Evolutionary conservation across 1,140 invertebrate species (phyloP), one percentile per base, ranked within the genome.

Genomic region (Ips typographus): DNA sequence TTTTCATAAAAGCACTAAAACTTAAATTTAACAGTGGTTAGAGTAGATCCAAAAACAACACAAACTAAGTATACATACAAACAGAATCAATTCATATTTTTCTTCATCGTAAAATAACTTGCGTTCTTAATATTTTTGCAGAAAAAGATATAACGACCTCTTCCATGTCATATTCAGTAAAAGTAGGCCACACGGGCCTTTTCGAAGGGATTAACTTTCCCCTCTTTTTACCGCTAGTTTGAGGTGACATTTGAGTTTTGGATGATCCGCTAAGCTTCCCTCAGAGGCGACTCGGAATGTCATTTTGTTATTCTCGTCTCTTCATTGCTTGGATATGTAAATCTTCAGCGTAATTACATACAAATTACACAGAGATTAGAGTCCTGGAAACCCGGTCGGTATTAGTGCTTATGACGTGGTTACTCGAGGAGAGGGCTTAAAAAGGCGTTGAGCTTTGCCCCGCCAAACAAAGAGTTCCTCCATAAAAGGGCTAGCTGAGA

Each of bases 211-310:
- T 68, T 68, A 71, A 64, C 43, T 56, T 65, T 66, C 70, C 70
- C 70, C 60, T 63, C 59, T 47, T 68, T 71, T 71, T 64, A 64
- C 70, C 68, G 70, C 60, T 64, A 67, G 70, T 71, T 71, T 68
- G 66, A 71, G 65, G 70, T 71, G 70, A 71, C 70, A 67, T 71
- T 71, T 68, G 70, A 71, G 70, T 71, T 65, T 64, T 60, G 51
- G 70, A 71, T 71, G 70, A 71, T 71, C 70, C 70, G 59, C 59
- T 71, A 71, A 71, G 65, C 70, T 61, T 53, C 65, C 61, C 58
- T 63, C 40, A 43, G 69, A 52, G 64, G 43, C 39, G 53, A 66
- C 69, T 60, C 57, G 63, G 63, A 71, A 71, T 55, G 65, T 59
- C 65, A 59, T 71, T 68, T 64, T 44, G 59, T 68, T 63, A 68